Percentiles rank a stretch among this genome's conserved stretches.
These are phyloP conservation scores for Gnathonemus echidnorhynchus DNA, from an alignment of 2,113 vertebrate species.

Conservation along the genomic window DNA sequence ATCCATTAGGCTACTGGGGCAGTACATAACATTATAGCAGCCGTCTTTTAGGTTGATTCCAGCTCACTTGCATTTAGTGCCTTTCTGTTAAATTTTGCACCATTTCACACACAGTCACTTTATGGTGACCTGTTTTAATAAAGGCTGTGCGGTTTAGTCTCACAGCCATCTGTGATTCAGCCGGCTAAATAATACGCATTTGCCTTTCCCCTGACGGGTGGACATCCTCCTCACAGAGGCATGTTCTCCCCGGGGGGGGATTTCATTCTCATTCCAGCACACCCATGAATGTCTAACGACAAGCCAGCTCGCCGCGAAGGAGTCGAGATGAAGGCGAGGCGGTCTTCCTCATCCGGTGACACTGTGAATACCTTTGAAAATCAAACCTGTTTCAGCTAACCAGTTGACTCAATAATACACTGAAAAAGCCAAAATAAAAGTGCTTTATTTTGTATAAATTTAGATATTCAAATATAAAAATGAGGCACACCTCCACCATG, in stretches of 20 bases:
- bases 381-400: neutral
- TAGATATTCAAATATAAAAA: neutral
- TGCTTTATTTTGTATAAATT: neutral
- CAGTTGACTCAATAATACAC: neutral
- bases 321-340: neutral
- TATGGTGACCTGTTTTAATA: neutral
- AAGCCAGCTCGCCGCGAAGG: neutral
- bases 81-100: neutral
- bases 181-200: neutral
- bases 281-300: neutral
- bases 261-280: neutral
- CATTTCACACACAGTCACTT: neutral
- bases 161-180: neutral
- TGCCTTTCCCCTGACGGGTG: neutral
- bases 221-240: neutral
- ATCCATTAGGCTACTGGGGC: slow-evolving; percentile 37
- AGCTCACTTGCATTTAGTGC: neutral
- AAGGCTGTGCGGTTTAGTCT: neutral
- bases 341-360: neutral
- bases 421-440: neutral
- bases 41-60: neutral
- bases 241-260: neutral
- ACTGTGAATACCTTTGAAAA: neutral
- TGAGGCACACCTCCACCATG: neutral
- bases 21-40: neutral